Base-by-base conservation (phyloP, 2,888 invertebrate genomes). In the Diaperis boleti region DNA sequence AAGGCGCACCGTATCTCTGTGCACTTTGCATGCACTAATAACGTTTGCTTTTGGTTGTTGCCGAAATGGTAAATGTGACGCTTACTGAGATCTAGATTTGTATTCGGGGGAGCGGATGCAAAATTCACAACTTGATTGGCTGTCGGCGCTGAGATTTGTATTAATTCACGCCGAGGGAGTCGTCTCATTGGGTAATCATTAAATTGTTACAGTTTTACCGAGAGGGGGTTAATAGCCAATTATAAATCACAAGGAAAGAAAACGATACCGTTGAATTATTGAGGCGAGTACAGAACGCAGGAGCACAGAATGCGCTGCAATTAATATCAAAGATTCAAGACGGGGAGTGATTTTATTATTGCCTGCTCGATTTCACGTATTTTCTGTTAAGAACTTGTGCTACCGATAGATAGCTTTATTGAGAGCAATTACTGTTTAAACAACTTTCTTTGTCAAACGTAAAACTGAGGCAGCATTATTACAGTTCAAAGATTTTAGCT, bases 121-220 rank as follows among this genome's bases (percentile, higher is more conserved):
- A 54, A 41, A 54, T 54, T 41, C 54, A 54, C 39, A 29, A 11
- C 42, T 29, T 54, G 54, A 54, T 41, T 54, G 42, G 41, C 31
- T 54, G 18, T 7, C 20, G 41, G 50, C 20, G 20, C 10, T 18
- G 41, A 11, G 41, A 42, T 18, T 18, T 18, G 18, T 8, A n/a
- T 35, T 50, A 50, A 50, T 50, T 31, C 37, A 37, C 37, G 22
- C 5, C 35, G 37, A 20, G 52, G 42, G 52, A 22, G 22, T 17
- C n/a, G 31, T 29, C 54, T 54, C 54, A 54, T 54, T 18, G 29
- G 42, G 22, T 54, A 54, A 54, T 54, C 54, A 54, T 54, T 54
- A 54, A 54, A 41, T 2, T 31, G 41, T 54, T 13, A 54, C 41
- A 54, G 13, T 54, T 54, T 54, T 11, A 54, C 14, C 11, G 11